Conservation (phyloP, 2,797 vertebrate genomes). For the Syngnathus rostellatus region DNA sequence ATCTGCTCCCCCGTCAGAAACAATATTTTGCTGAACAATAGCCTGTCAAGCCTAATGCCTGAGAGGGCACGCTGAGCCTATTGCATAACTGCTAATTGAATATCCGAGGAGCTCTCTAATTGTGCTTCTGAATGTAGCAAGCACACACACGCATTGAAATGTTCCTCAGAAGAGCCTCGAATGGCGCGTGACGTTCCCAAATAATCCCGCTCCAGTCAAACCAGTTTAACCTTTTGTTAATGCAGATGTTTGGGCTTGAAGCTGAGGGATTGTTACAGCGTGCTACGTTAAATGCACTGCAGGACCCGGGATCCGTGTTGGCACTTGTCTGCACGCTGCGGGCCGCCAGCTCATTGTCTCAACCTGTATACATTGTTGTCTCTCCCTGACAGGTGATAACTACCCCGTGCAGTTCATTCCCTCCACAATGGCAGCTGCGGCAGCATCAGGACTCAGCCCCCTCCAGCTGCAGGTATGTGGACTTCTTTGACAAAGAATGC, state of each 20-base stretch:
- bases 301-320: constrained; percentile 74
- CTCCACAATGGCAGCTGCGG: constrained; percentile 99
- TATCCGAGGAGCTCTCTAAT: constrained; percentile 21
- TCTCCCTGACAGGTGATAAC: constrained; percentile 97
- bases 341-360: constrained; percentile 89
- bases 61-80: constrained; percentile 49
- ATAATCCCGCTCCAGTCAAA: constrained; percentile 73
- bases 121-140: constrained; percentile 14
- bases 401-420: constrained; percentile 99
- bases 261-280: constrained; percentile 68
- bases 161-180: constrained; percentile 8
- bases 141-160: constrained; percentile 14
- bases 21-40: constrained; percentile 65
- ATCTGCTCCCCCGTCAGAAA: constrained; percentile 56
- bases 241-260: constrained; percentile 92
- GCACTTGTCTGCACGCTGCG: constrained; percentile 82
- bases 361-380: constrained; percentile 95
- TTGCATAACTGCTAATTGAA: constrained; percentile 39
- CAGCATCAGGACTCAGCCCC: constrained; percentile 99
- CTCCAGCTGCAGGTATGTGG: constrained; percentile 99
- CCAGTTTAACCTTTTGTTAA: constrained; percentile 85
- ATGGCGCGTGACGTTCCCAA: constrained; percentile 62
- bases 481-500: constrained; percentile 84
- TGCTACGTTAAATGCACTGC: constrained; percentile 52
- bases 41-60: constrained; percentile 58